Percentiles rank a stretch among this genome's conserved stretches.
Evolutionary conservation across 2,888 invertebrate genomes (phyloP).

Genomic region (Bugulina stolonifera): DNA sequence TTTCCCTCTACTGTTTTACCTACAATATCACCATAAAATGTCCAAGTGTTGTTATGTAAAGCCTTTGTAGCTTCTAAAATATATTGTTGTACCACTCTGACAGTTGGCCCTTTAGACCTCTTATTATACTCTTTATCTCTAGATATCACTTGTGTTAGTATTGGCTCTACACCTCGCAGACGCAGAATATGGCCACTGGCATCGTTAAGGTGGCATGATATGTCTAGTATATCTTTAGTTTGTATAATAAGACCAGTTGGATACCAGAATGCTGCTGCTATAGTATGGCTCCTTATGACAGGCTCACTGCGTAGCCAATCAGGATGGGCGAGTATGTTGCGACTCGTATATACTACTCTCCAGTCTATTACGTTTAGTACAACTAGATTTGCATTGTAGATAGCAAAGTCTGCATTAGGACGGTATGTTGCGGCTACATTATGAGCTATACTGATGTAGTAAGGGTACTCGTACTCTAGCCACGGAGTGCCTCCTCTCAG

Average conservation of each 20-base stretch:
- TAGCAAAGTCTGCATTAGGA: slow-evolving; percentile 13
- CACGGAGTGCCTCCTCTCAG: slow-evolving; percentile 24
- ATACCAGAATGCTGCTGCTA: slow-evolving; percentile 14
- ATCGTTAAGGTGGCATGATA: slow-evolving; percentile 25
- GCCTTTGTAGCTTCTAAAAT: slow-evolving; percentile 23
- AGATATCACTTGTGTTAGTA: slow-evolving; percentile 21
- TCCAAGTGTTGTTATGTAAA: slow-evolving; percentile 10
- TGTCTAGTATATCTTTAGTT: slow-evolving; percentile 4
- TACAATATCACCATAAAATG: slow-evolving; percentile 4
- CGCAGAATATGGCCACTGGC: slow-evolving; percentile 20
- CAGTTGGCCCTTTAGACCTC: not conserved
- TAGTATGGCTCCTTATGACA: slow-evolving; percentile 23
- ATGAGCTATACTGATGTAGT: slow-evolving; percentile 26
- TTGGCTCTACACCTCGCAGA: slow-evolving; percentile 8
- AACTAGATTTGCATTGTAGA: slow-evolving; percentile 16
- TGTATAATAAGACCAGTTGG: slow-evolving; percentile 21
- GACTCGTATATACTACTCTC: slow-evolving; percentile 25
- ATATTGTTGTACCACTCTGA: slow-evolving; percentile 25
- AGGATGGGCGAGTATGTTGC: not conserved
- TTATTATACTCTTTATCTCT: not conserved
- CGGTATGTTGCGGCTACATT: slow-evolving; percentile 19
- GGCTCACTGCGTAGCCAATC: slow-evolving; percentile 11
- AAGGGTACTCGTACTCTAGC: slow-evolving; percentile 21
- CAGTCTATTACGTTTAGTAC: slow-evolving; percentile 18
- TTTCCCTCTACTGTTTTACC: slow-evolving; percentile 19